Evolutionary conservation across 2,113 vertebrate species (phyloP), one percentile per base, ranked within the genome.

Genomic region (Bubo scandiacus): DNA sequence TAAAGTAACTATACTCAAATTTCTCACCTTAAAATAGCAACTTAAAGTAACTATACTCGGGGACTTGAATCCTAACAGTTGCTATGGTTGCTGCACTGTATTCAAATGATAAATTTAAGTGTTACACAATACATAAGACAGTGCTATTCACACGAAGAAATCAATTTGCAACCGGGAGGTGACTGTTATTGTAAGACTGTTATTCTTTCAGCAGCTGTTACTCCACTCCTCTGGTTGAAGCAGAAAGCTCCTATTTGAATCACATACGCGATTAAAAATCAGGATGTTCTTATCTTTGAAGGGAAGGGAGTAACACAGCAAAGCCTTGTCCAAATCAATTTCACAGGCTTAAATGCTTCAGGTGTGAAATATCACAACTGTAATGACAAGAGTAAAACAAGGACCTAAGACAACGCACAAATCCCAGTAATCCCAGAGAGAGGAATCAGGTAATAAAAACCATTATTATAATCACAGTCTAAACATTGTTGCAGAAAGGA

Each of bases 11-110:
- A 15, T 21, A 47, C 25, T 61, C 47, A n/a, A 65, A 30, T 42
- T 86, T 82, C 30, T 94, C 45, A 75, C 75, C 71, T 95, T 88
- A 91, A 81, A 96, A 49, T 23, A 96, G 40, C 36, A 83, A 75
- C 51, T 71, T 38, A 22, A 86, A 82, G 14, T 32, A 88, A 81
- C 82, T 78, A 15, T 21, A 47, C 25, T 61, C 47, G 5, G 8
- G 22, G 55, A 75, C 34, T 55, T 20, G 5, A 75, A 77, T 57
- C 40, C 70, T 57, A 66, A n/a, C 49, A 92, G 61, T 82, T 95
- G 81, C 94, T 82, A 80, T 67, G 73, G 86, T 19, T 89, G 88
- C 88, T 66, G 70, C 65, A 61, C 4, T 87, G 81, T 57, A 68
- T 45, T 87, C 27, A 45, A n/a, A 80, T 23, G 42, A 73, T 9